Evolutionary conservation across 2,797 vertebrate species (phyloP).

Genomic region (Artibeus lituratus): DNA sequence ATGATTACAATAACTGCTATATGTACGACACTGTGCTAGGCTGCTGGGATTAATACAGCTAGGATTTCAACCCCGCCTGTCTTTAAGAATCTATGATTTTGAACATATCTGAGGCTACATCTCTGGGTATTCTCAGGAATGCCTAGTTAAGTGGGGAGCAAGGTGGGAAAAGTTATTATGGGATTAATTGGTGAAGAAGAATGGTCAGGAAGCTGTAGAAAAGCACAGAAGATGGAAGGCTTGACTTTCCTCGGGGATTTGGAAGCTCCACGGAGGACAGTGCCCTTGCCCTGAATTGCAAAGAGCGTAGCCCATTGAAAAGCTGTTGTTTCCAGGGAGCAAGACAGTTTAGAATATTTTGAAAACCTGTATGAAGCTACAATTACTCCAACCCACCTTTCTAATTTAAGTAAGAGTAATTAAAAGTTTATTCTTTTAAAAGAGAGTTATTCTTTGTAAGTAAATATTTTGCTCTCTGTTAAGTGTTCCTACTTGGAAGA

Average conservation of each 20-base stretch:
- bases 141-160: neutral
- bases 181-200: neutral
- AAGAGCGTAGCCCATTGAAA: neutral
- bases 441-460: constrained; percentile 32
- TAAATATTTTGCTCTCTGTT: constrained; percentile 70
- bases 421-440: constrained; percentile 52
- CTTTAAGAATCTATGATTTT: neutral
- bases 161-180: neutral
- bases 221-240: neutral
- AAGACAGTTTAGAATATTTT: constrained; percentile 13
- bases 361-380: neutral
- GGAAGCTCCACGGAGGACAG: neutral
- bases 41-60: neutral
- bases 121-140: neutral
- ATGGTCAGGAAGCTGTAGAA: neutral
- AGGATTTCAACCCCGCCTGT: neutral
- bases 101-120: neutral
- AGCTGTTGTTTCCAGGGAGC: neutral
- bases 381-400: neutral
- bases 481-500: constrained; percentile 56
- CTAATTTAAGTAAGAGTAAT: constrained; percentile 32
- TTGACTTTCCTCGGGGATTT: neutral
- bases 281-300: neutral
- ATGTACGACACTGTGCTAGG: neutral
- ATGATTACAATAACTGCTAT: neutral